Evolutionary conservation across 37 sponge, comb jelly and placozoan species (phyloP).

Genomic region (Tethya wilhelma): DNA sequence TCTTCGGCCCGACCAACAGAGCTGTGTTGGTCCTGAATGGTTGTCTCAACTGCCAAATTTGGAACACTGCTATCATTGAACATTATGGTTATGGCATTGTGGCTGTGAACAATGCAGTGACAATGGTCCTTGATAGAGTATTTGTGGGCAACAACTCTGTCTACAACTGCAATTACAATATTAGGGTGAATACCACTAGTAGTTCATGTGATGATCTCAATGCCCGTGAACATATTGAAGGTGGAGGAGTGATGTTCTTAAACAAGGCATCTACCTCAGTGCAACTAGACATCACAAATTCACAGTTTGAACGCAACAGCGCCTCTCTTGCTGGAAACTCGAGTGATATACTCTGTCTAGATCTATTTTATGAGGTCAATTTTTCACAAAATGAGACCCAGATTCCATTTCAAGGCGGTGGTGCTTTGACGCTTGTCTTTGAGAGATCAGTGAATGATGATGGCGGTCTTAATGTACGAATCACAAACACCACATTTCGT

Average conservation of each 20-base stretch:
- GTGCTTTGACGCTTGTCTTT: conserved; percentile 23
- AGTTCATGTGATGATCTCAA: neutral
- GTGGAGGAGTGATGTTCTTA: neutral
- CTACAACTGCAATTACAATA: neutral
- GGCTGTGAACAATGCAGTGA: neutral
- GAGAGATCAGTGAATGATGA: no score
- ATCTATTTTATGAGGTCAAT: neutral
- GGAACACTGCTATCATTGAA: neutral
- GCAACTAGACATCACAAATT: no score
- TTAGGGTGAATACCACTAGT: neutral
- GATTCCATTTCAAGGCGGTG: conserved; percentile 1
- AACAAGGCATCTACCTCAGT: no score
- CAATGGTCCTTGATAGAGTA: neutral
- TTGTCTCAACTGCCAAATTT: neutral
- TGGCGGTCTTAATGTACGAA: no score
- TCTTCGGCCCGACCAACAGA: neutral
- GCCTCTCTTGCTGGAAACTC: no score
- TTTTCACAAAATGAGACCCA: neutral
- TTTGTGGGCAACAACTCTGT: neutral
- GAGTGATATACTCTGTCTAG: no score
- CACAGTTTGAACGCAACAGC: no score
- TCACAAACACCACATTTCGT: neutral
- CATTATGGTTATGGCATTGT: neutral
- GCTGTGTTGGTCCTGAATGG: neutral
- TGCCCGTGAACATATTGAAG: neutral